Percentiles rank a stretch among this genome's conserved stretches.
Evolutionary conservation across 1,140 invertebrate genomes (phyloP).

Genomic region (Teleopsis dalmanni): DNA sequence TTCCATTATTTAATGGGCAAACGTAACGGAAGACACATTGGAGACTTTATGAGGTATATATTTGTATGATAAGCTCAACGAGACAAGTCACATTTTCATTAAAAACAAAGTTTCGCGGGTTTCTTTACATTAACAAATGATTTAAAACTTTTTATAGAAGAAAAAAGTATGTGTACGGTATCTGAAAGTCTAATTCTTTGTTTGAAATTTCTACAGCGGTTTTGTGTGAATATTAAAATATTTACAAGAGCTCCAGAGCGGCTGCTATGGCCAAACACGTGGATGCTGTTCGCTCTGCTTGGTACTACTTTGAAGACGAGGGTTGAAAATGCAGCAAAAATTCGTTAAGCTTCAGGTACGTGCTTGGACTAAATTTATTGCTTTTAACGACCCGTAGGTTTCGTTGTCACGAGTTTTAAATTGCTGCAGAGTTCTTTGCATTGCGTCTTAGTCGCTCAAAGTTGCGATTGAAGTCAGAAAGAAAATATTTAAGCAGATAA

Average conservation of each 20-base stretch:
- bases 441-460: no score
- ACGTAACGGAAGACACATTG: not conserved
- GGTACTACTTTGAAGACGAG: no score
- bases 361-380: conserved; percentile 8
- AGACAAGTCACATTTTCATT: not conserved
- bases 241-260: not conserved
- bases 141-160: no score
- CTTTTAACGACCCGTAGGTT: not conserved
- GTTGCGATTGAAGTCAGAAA: no score
- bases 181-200: not conserved
- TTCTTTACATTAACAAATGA: no score
- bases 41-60: not conserved
- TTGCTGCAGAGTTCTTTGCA: not conserved
- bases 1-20: not conserved
- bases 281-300: no score
- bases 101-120: not conserved
- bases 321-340: not conserved
- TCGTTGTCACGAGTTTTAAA: conserved; percentile 3
- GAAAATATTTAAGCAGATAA: no score
- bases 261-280: not conserved
- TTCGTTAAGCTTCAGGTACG: conserved; percentile 2
- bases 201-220: not conserved
- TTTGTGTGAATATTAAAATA: not conserved
- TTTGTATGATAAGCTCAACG: not conserved
- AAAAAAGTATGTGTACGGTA: not conserved